Conservation (phyloP, 2,113 vertebrate genomes). For the Furnarius figulus region DNA sequence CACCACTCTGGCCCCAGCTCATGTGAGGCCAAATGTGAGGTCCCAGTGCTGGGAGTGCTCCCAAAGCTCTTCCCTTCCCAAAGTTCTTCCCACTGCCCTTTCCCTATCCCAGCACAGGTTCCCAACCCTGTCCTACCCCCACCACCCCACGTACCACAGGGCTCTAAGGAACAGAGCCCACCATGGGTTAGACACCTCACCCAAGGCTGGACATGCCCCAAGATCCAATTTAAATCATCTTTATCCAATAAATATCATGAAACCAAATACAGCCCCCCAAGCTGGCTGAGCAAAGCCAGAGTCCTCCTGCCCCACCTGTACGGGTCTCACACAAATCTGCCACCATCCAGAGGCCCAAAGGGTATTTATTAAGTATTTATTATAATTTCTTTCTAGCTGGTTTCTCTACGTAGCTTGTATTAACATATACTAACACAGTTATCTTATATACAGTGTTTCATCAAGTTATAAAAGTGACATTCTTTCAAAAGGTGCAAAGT, state of each 20-base stretch:
- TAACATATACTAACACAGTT: constrained; percentile 61
- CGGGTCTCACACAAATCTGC: background rate
- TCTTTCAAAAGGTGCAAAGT: constrained; percentile 71
- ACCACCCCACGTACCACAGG: rapidly evolving
- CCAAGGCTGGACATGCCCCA: rapidly evolving
- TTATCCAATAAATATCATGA: background rate
- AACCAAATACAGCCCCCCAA: background rate
- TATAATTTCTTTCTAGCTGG: constrained; percentile 39
- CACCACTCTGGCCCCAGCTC: background rate
- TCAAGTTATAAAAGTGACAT: constrained; percentile 67
- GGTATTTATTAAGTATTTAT: constrained; percentile 40
- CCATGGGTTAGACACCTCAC: rapidly evolving
- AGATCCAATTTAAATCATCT: background rate
- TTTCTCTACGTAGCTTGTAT: constrained; percentile 26
- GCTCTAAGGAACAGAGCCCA: background rate
- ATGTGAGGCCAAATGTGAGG: rapidly evolving
- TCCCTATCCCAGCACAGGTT: background rate
- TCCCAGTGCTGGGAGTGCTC: background rate
- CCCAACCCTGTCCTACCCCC: background rate
- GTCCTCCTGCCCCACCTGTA: background rate
- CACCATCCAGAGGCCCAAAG: constrained; percentile 26
- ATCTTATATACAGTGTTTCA: constrained; percentile 69
- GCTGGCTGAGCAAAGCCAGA: background rate
- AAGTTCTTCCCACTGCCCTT: background rate
- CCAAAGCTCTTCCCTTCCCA: no score